Base-by-base conservation (phyloP, 2,797 vertebrate genomes). In the Botia almorhae region DNA sequence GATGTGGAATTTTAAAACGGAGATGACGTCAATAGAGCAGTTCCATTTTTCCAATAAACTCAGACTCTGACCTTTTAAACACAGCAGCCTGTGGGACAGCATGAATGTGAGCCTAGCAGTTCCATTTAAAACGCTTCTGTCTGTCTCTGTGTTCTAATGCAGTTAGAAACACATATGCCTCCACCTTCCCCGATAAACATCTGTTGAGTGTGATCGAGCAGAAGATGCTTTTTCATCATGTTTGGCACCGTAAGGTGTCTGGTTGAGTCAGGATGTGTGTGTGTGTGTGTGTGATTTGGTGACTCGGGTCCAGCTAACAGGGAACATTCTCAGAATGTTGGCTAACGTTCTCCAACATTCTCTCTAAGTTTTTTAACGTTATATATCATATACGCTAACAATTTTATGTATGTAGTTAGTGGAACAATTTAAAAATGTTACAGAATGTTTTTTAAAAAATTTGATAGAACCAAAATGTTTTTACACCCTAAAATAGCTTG, bases 1-100 rank as follows among this genome's bases (percentile, higher is more conserved):
- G 19, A 63, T 61, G 63, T 74, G 76, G 76, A 78, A 78, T 78
- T 79, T 74, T 55, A 69, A 74, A 82, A 63, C 14, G 17, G 51
- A 74, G 76, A 74, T 68, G 63, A 79, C 21, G 56, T 83, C 63
- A 72, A 69, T 63, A 68, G 74, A 33, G 21, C 70, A 14, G 23
- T 51, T 68, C 48, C 0, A 69, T 60, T 69, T 82, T 78, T 74
- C 70, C 70, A 74, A 63, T 64, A 39, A 76, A 64, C 55, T 75
- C 63, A 53, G 55, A 17, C 65, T 69, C 53, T 12, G 65, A 58
- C 46, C 69, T 72, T 48, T 53, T 79, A 53, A 79, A 64, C 69
- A 26, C 69, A 39, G 58, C 60, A 65, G 69, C 33, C 48, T 2
- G 7, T 21, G 36, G 48, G 4, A 43, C 53, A 26, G 23, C 23